phyloP scores from a whole-genome alignment of 92 coral and sea anemone species.

The Epizoanthus illoricatus region DNA sequence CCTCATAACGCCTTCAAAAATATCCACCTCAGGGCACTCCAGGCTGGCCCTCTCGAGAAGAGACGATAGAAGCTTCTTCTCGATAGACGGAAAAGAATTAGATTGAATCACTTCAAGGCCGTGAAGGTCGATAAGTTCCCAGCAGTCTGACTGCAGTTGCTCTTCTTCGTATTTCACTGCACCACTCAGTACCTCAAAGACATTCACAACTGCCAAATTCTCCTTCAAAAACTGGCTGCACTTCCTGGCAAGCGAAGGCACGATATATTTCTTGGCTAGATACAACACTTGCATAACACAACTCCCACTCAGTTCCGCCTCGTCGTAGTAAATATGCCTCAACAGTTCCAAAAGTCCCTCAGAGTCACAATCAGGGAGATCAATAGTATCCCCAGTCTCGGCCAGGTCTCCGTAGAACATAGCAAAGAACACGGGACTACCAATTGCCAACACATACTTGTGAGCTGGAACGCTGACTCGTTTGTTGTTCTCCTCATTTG shows the following conservation, averaged over 20 bases:
- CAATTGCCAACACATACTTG: constrained; percentile 56
- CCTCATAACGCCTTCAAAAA: constrained; percentile 42
- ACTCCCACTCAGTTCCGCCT: constrained; percentile 42
- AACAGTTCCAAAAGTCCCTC: constrained; percentile 33
- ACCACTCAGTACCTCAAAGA: constrained; percentile 48
- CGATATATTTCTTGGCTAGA: constrained; percentile 62
- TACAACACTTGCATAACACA: constrained; percentile 53
- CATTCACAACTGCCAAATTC: constrained; percentile 44
- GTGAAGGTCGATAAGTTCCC: constrained; percentile 50
- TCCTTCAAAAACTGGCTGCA: constrained; percentile 41
- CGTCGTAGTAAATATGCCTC: constrained; percentile 33
- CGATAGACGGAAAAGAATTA: constrained; percentile 39
- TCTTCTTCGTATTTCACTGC: constrained; percentile 47
- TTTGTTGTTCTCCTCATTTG: constrained; percentile 22
- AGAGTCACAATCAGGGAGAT: constrained; percentile 45
- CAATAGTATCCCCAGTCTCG: constrained; percentile 36
- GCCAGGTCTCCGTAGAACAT: constrained; percentile 52
- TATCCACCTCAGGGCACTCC: constrained; percentile 18
- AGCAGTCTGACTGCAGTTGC: constrained; percentile 44
- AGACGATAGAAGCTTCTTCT: constrained; percentile 8
- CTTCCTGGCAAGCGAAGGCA: constrained; percentile 47
- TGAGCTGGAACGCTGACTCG: constrained; percentile 54
- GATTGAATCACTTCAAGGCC: constrained; percentile 53
- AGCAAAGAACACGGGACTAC: constrained; percentile 46
- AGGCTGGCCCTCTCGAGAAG: constrained; percentile 20